Evolutionary conservation across 2,888 invertebrate genomes (phyloP), one percentile per base, ranked within the genome.

Genomic region (Parascotia fuliginaria): DNA sequence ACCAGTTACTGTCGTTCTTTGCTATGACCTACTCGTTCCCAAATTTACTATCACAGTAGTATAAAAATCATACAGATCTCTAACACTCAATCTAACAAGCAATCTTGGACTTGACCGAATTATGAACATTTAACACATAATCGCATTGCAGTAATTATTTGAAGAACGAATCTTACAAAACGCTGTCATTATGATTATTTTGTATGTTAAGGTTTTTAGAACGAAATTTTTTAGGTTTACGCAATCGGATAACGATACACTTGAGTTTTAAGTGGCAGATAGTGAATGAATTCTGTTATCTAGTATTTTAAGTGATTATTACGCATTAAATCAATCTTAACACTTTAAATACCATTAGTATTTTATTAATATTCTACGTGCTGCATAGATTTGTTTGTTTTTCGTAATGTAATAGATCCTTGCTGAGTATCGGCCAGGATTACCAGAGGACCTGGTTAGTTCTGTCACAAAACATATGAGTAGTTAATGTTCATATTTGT

Each of bases 161-260:
- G 28, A 14, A 34, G 27, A 29, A 33, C 32, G 28, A 27, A 13
- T 16, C 28, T 36, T 37, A 29, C 43, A 33, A 42, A 33, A 31
- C 29, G 28, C 29, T 12, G n/a, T 31, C 32, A 2, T 19, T 32
- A 32, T 15, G 33, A 48, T 38, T 32, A 29, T 9, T 13, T 38
- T 31, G 3, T 41, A 28, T 46, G 40, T 37, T 41, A 43, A 42
- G 42, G 42, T 49, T 32, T 45, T 9, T 40, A 13, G 19, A 24
- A 53, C 43, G 43, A 42, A 38, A 39, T 41, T 41, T 36, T 45
- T 31, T 9, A 29, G 0, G 27, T 41, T 45, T 65, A 39, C 31
- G 38, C 15, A 44, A 42, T 37, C 36, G 47, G 57, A 53, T 54
- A 60, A 65, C 62, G 41, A 60, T 55, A 58, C 52, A 62, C 60